Evolutionary conservation across 2,888 invertebrate genomes (phyloP), one percentile per base, ranked within the genome.

Genomic region (Autographa gamma): DNA sequence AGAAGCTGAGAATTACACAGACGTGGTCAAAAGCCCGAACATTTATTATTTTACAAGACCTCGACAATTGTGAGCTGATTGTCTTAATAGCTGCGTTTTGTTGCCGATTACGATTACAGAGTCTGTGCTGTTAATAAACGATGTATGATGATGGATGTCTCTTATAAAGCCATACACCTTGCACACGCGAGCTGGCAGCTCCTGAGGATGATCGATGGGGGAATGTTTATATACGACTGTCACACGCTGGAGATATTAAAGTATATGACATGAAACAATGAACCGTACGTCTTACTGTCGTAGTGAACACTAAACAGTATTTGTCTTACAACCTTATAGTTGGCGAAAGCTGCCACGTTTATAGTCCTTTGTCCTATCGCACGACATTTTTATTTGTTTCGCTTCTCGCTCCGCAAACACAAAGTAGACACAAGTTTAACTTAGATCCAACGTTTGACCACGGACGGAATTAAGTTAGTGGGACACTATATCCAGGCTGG

Each of bases 391-490:
- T 80, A 72, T 80, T 71, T 63, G 16, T 38, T 19, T 59, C n/a
- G n/a, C 48, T 32, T 13, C 41, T 31, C 3, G 59, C 76, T 59
- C 68, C 72, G 76, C 68, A 77, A 68, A 80, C 66, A 68, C 69
- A 41, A 78, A 67, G 76, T 68, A 77, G 66, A 80, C 66, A 68
- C 69, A 41, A 78, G 69, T 69, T 74, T 73, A 73, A 63, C 79
- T 66, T 66, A 66, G 77, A 77, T 79, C 67, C 73, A 83, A 68
- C 71, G 74, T 71, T 79, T 70, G 73, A 76, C 80, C 84, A 65
- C 80, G 59, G 59, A 71, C 62, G 62, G 74, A 80, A 79, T 82
- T 77, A 80, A 80, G 68, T 82, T 83, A 71, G 75, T 72, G 69
- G 64, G 63, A 74, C 56, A 71, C 67, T 76, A 68, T 66, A 80